These are phyloP conservation scores for Sphaeramia orbicularis DNA, from an alignment of 2,797 vertebrate species.

Conservation along the genomic window DNA sequence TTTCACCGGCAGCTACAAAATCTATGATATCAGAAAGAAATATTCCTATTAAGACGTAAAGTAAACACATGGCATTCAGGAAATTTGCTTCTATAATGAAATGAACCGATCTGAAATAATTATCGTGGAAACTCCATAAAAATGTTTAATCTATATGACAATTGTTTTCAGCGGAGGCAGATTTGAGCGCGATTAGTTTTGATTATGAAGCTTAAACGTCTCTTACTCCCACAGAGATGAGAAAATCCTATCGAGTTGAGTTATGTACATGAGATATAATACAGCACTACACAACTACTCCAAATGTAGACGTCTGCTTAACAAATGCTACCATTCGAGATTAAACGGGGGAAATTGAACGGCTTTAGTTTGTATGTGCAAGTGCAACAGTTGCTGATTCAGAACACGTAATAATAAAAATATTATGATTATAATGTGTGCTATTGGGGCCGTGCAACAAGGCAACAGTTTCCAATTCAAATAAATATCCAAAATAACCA, in stretches of 20 bases:
- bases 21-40: neutral
- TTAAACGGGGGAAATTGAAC: too few relatives aligned
- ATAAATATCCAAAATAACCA: too few relatives aligned
- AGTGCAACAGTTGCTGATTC: too few relatives aligned
- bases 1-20: neutral
- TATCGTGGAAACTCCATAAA: conserved; percentile 5
- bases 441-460: too few relatives aligned
- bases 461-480: too few relatives aligned
- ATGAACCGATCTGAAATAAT: conserved; percentile 2
- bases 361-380: too few relatives aligned
- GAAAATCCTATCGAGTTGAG: neutral
- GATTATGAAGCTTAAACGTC: conserved; percentile 16
- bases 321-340: neutral
- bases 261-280: neutral
- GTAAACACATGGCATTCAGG: neutral
- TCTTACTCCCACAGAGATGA: conserved; percentile 1
- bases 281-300: neutral
- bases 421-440: too few relatives aligned
- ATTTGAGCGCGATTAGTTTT: conserved; percentile 10
- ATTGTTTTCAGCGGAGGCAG: conserved; percentile 7
- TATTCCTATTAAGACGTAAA: neutral
- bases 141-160: neutral
- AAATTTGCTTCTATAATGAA: conserved; percentile 5
- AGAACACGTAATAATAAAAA: too few relatives aligned
- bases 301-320: conserved; percentile 3